Percentiles rank a stretch among this genome's conserved stretches.
phyloP scores from a whole-genome alignment of 2,888 invertebrate species.

The Nomada fabriciana region DNA sequence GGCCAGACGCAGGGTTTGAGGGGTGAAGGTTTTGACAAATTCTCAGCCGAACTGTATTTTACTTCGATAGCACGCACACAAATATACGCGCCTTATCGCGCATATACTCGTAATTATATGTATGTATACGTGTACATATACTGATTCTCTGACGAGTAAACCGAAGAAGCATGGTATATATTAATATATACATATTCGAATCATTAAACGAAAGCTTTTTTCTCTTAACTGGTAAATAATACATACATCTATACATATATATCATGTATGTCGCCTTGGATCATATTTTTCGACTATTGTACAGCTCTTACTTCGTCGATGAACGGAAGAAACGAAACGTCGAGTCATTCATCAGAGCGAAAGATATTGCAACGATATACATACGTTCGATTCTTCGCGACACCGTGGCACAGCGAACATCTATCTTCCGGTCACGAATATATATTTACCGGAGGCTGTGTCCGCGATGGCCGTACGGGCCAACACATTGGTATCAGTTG shows the following conservation, averaged over 20 bases:
- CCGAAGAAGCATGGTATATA: constrained; percentile 52
- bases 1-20: constrained; percentile 30
- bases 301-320: constrained; percentile 48
- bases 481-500: neutral
- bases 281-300: constrained; percentile 56
- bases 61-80: constrained; percentile 57
- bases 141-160: constrained; percentile 52
- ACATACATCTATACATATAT: constrained; percentile 39
- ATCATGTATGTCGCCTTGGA: constrained; percentile 48
- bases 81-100: constrained; percentile 11
- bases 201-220: constrained; percentile 61
- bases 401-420: neutral
- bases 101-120: constrained; percentile 37
- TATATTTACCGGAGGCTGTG: neutral
- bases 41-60: constrained; percentile 48
- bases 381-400: constrained; percentile 15
- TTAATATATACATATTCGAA: constrained; percentile 27
- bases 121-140: constrained; percentile 42
- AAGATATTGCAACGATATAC: neutral
- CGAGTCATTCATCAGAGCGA: neutral
- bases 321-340: neutral
- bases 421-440: neutral
- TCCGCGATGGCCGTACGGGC: neutral
- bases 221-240: constrained; percentile 58
- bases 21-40: constrained; percentile 60